Percentiles rank a stretch among this genome's conserved stretches.
Evolutionary conservation across 1,140 invertebrate genomes (phyloP).

Genomic region (Drosophila cardini): DNA sequence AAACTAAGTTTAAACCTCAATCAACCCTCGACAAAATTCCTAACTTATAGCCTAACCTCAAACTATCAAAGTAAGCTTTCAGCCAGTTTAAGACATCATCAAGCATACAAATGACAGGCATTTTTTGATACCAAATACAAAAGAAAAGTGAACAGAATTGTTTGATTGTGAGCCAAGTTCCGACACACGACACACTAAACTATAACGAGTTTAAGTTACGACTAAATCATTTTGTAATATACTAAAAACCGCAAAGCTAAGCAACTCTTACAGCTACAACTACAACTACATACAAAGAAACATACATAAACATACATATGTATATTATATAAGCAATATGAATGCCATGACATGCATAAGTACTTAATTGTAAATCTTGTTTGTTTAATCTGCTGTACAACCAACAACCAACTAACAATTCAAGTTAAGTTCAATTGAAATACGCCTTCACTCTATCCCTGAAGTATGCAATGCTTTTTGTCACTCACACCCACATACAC

Average conservation of each 20-base stretch:
- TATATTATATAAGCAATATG: slow-evolving; percentile 34
- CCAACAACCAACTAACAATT: slow-evolving; percentile 25
- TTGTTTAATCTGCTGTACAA: slow-evolving; percentile 40
- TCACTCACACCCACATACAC: slow-evolving; percentile 13
- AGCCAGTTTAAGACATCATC: slow-evolving; percentile 44
- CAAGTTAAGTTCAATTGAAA: slow-evolving; percentile 39
- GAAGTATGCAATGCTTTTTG: slow-evolving; percentile 38
- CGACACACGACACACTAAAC: slow-evolving; percentile 37
- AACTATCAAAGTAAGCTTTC: slow-evolving; percentile 52
- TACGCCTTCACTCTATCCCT: not conserved
- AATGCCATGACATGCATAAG: slow-evolving; percentile 25
- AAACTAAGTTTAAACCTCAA: slow-evolving; percentile 13
- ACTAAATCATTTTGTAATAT: slow-evolving; percentile 79
- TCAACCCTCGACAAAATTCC: slow-evolving; percentile 16
- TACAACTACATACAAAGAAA: slow-evolving; percentile 20
- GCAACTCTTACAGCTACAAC: slow-evolving; percentile 65
- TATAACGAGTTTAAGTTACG: slow-evolving; percentile 60
- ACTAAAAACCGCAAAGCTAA: slow-evolving; percentile 70
- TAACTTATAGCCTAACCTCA: slow-evolving; percentile 51
- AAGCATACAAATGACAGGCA: slow-evolving; percentile 47
- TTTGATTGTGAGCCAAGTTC: slow-evolving; percentile 82
- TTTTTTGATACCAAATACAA: slow-evolving; percentile 62
- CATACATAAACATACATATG: not conserved
- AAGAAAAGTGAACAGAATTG: slow-evolving; percentile 62
- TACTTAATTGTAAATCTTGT: slow-evolving; percentile 36